Conservation (phyloP, 2,888 invertebrate species). For the Punctoribates punctum region DNA sequence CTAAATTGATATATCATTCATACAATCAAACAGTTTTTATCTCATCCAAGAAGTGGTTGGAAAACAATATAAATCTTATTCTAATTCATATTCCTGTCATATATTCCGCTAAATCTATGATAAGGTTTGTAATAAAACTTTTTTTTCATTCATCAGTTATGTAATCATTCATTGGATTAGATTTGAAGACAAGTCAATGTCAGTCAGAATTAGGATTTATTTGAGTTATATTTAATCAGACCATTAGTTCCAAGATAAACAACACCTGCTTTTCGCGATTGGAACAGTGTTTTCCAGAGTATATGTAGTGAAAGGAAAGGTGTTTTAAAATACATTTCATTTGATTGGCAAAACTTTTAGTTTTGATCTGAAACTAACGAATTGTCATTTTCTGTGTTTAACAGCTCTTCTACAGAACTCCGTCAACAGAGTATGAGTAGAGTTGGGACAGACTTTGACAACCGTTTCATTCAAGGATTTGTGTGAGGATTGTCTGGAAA, state of each 20-base stretch:
- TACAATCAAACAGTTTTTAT: neutral
- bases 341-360: no score
- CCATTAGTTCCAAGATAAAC: neutral
- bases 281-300: neutral
- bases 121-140: neutral
- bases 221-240: neutral
- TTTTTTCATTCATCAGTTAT: no score
- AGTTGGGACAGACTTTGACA: neutral
- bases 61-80: neutral
- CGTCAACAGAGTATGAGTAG: slow-evolving; percentile 1
- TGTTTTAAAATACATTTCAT: neutral
- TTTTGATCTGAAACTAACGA: neutral
- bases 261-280: slow-evolving; percentile 4
- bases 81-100: neutral
- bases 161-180: neutral
- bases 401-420: neutral
- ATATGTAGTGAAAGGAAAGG: neutral
- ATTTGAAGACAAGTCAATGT: slow-evolving; percentile 9
- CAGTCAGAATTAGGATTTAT: neutral
- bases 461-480: neutral
- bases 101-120: neutral
- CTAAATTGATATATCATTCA: neutral
- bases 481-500: neutral
- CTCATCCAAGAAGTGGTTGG: neutral
- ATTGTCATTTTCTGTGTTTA: neutral